These are phyloP conservation scores for Aptenodytes forsteri DNA, from an alignment of 2,113 vertebrate genomes.

Conservation along the genomic window DNA sequence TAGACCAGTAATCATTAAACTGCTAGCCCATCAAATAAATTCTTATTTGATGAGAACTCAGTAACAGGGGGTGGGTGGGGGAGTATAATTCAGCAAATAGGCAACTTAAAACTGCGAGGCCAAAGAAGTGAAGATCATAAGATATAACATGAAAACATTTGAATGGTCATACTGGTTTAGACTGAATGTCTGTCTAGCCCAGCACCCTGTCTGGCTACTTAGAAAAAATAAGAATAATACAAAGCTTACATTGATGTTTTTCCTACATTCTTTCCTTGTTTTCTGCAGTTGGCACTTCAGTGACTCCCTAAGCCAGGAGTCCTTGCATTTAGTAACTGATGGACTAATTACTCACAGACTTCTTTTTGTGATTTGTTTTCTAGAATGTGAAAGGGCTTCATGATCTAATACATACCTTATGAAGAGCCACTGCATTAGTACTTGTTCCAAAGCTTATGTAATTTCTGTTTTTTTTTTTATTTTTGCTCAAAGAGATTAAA, in stretches of 20 bases:
- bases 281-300: background rate
- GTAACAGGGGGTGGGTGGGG: background rate
- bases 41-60: background rate
- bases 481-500: background rate
- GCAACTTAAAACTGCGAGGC: background rate
- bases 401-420: background rate
- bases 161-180: background rate
- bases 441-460: background rate
- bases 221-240: background rate
- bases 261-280: background rate
- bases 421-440: background rate
- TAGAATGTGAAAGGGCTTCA: background rate
- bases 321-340: background rate
- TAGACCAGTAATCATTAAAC: background rate
- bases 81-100: background rate
- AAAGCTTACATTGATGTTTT: background rate
- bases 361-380: background rate
- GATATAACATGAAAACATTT: background rate
- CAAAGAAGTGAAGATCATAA: background rate
- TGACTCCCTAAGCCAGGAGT: background rate
- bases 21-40: background rate
- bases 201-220: background rate
- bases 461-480: background rate
- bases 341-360: background rate
- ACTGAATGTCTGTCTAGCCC: background rate